These are phyloP conservation scores for Drosophila miranda DNA, from an alignment of 1,140 invertebrate genomes.

Conservation along the genomic window DNA sequence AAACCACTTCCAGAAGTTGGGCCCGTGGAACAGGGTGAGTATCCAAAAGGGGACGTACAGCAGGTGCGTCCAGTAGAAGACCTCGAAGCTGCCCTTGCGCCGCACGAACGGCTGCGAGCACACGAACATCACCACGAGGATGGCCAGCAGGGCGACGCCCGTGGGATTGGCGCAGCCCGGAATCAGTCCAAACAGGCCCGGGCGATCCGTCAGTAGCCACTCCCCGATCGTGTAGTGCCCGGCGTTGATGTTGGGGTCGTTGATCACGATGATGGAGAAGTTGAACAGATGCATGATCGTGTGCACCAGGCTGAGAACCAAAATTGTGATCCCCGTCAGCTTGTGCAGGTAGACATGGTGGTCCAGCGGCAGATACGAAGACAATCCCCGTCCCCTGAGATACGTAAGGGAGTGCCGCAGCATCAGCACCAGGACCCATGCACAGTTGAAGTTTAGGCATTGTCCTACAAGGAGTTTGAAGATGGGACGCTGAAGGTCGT, in stretches of 20 bases:
- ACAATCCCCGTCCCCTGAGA: constrained; percentile 90
- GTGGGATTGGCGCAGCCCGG: constrained; percentile 93
- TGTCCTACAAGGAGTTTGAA: constrained; percentile 86
- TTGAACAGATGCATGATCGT: constrained; percentile 93
- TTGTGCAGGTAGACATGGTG: constrained; percentile 97
- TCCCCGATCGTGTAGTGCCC: constrained; percentile 87
- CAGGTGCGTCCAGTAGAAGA: constrained; percentile 98
- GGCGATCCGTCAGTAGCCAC: constrained; percentile 90
- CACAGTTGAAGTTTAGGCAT: constrained; percentile 96
- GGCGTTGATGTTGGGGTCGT: constrained; percentile 85
- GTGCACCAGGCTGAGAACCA: constrained; percentile 89
- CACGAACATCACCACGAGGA: constrained; percentile 90
- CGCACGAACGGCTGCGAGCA: constrained; percentile 94
- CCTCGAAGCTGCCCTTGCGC: constrained; percentile 95
- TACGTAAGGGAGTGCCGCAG: constrained; percentile 93
- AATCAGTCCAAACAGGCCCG: constrained; percentile 89
- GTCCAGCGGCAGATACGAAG: constrained; percentile 92
- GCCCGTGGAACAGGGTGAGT: constrained; percentile 92
- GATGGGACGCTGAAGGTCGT: not conserved
- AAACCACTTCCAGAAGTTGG: constrained; percentile 98
- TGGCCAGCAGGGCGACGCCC: constrained; percentile 89
- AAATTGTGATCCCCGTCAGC: constrained; percentile 91
- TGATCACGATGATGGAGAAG: constrained; percentile 84
- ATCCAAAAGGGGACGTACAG: constrained; percentile 96
- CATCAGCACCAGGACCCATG: constrained; percentile 94